Percentiles rank a stretch among this genome's conserved stretches.
phyloP scores from a whole-genome alignment of 1,140 invertebrate species.

The Telenomus remus region DNA sequence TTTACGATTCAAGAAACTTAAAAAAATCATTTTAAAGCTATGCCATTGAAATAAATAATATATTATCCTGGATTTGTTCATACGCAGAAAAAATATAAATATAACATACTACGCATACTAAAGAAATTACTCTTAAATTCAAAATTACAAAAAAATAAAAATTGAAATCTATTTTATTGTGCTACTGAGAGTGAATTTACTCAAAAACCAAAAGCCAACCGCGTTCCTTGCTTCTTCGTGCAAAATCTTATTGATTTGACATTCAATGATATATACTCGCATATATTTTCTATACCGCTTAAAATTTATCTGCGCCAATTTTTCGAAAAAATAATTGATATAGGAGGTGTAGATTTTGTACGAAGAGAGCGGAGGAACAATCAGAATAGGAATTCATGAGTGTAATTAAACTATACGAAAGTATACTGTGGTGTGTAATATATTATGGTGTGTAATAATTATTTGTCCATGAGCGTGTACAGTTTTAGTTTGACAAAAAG shows the following conservation, averaged over 20 bases:
- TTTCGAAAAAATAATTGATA: background rate
- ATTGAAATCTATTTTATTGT: slow-evolving; percentile 40
- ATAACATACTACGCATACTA: too few relatives aligned
- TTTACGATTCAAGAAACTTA: too few relatives aligned
- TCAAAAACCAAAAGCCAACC: too few relatives aligned
- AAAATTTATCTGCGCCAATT: slow-evolving; percentile 26
- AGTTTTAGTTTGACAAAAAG: slow-evolving; percentile 27
- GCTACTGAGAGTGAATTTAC: too few relatives aligned
- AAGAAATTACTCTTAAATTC: too few relatives aligned
- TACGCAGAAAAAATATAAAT: too few relatives aligned
- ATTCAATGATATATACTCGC: slow-evolving; percentile 10
- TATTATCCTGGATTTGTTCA: too few relatives aligned
- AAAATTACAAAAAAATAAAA: slow-evolving; percentile 4
- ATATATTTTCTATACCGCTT: slow-evolving; percentile 35
- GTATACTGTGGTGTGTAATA: slow-evolving; percentile 43
- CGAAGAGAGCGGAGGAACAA: slow-evolving; percentile 25
- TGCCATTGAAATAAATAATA: too few relatives aligned
- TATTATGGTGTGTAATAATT: slow-evolving; percentile 53
- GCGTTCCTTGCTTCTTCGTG: slow-evolving; percentile 34
- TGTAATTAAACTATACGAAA: slow-evolving; percentile 55
- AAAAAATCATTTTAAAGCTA: too few relatives aligned
- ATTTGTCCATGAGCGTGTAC: slow-evolving; percentile 52
- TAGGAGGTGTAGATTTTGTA: slow-evolving; percentile 20
- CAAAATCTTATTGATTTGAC: slow-evolving; percentile 19
- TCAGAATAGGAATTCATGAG: slow-evolving; percentile 22